These are phyloP conservation scores for Accipiter virgatus DNA, from an alignment of 2,113 vertebrate species.

Conservation along the genomic window DNA sequence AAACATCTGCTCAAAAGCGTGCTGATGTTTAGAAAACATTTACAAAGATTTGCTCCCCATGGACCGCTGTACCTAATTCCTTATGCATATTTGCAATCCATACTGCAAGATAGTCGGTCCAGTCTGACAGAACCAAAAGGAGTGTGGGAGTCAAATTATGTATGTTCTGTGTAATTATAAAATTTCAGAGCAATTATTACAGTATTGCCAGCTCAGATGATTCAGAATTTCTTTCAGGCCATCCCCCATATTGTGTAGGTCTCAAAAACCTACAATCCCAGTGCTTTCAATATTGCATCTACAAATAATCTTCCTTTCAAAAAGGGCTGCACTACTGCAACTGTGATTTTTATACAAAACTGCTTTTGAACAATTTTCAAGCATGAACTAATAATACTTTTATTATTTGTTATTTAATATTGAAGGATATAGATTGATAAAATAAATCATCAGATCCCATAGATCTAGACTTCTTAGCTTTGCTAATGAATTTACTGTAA, in stretches of 20 bases:
- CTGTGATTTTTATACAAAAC: not conserved
- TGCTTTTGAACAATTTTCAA: not conserved
- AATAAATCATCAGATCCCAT: not conserved
- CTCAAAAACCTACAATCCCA: not conserved
- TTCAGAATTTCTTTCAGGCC: not conserved
- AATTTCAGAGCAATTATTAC: not conserved
- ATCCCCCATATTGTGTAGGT: not conserved
- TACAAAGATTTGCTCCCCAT: not conserved
- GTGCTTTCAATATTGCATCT: not conserved
- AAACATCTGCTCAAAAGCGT: not conserved
- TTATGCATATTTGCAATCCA: not conserved
- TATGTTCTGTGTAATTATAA: not conserved
- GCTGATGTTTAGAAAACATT: not conserved
- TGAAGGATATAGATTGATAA: not conserved
- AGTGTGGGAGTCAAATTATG: not conserved
- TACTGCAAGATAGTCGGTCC: not conserved
- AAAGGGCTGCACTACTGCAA: not conserved
- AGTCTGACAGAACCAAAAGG: not conserved
- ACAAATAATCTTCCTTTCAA: not conserved
- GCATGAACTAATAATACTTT: not conserved
- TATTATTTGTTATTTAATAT: not conserved
- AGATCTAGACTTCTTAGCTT: not conserved
- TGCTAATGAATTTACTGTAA: not conserved
- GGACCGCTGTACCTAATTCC: slow-evolving; percentile 24
- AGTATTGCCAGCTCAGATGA: not conserved